phyloP scores from a whole-genome alignment of 1,140 invertebrate species.

The Octopus bimaculoides region DNA sequence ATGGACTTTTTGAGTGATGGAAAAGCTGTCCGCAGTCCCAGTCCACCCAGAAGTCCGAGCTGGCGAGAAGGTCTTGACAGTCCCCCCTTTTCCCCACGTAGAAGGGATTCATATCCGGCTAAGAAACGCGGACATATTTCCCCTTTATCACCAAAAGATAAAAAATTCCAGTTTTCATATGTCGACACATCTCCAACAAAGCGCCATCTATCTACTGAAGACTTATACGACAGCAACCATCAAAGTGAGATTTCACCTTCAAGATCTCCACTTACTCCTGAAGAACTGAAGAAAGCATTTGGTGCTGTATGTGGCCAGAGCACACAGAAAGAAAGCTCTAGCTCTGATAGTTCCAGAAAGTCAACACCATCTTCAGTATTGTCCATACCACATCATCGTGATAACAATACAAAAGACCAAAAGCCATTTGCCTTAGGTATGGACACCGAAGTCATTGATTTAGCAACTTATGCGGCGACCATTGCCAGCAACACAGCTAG shows the following conservation, averaged over 20 bases:
- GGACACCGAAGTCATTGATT: slow-evolving; percentile 36
- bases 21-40: slow-evolving; percentile 40
- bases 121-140: slow-evolving; percentile 40
- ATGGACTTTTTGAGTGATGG: slow-evolving; percentile 20
- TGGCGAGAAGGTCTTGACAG: slow-evolving; percentile 51
- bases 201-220: slow-evolving; percentile 37
- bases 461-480: slow-evolving; percentile 54
- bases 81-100: slow-evolving; percentile 47
- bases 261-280: slow-evolving; percentile 40
- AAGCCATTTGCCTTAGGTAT: neutral
- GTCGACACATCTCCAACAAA: slow-evolving; percentile 44
- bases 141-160: slow-evolving; percentile 40
- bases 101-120: slow-evolving; percentile 47
- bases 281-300: slow-evolving; percentile 36
- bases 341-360: slow-evolving; percentile 17
- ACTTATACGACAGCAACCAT: slow-evolving; percentile 29
- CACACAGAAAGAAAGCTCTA: slow-evolving; percentile 26
- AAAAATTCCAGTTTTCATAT: slow-evolving; percentile 42
- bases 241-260: slow-evolving; percentile 21
- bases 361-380: slow-evolving; percentile 12
- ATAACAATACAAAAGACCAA: neutral
- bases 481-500: slow-evolving; percentile 54
- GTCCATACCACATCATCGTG: neutral
- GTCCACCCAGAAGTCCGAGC: slow-evolving; percentile 46
- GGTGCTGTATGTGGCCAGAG: slow-evolving; percentile 31